Evolutionary conservation across 2,797 vertebrate genomes (phyloP).

Genomic region (Acanthurus lineatus): DNA sequence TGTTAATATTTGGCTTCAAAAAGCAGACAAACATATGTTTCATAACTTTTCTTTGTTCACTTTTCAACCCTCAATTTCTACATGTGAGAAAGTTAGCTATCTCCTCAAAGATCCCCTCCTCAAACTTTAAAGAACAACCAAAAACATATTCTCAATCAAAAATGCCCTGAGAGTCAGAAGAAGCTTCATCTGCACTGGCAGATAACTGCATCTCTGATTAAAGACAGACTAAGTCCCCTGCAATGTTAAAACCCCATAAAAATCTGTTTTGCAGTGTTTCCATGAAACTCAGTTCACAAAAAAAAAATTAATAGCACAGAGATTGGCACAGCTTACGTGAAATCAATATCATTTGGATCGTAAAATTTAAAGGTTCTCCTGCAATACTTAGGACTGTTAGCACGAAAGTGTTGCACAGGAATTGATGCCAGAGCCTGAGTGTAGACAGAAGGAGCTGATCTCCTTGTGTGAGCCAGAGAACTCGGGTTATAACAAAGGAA

Average conservation of each 20-base stretch:
- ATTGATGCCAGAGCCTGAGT: conserved; percentile 57
- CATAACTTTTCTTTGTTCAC: conserved; percentile 23
- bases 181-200: conserved; percentile 44
- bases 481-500: conserved; percentile 70
- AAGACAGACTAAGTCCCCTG: conserved; percentile 57
- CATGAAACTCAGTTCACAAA: conserved; percentile 20
- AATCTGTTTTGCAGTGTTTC: conserved; percentile 48
- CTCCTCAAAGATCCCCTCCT: conserved; percentile 28
- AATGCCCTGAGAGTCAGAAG: conserved; percentile 39
- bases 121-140: conserved; percentile 29
- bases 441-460: conserved; percentile 61
- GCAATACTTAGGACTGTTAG: conserved; percentile 18
- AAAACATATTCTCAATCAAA: conserved; percentile 34
- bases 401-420: conserved; percentile 36
- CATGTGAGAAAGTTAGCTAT: conserved; percentile 8
- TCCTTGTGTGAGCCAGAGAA: conserved; percentile 59
- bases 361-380: conserved; percentile 48
- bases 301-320: conserved; percentile 11
- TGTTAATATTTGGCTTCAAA: conserved; percentile 27
- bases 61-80: conserved; percentile 30
- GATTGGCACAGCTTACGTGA: conserved; percentile 21
- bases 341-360: conserved; percentile 39
- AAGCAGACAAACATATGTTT: conserved; percentile 9
- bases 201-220: conserved; percentile 55
- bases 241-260: conserved; percentile 44